Conservation (phyloP, 2,888 invertebrate genomes). For the Tortricodes alternella region DNA sequence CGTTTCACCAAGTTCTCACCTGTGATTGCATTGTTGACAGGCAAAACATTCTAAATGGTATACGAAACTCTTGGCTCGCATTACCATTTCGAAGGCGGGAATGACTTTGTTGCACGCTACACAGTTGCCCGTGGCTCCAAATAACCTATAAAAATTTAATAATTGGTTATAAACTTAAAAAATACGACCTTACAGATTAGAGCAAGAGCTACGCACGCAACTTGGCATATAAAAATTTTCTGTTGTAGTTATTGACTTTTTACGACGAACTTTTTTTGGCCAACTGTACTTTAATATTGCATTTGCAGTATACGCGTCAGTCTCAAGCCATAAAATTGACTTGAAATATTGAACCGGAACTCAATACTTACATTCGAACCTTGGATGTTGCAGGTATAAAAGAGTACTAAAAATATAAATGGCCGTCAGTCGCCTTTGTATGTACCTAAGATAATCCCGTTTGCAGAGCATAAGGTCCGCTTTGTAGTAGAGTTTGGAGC, state of each 20-base stretch:
- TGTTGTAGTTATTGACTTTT: conserved; percentile 21
- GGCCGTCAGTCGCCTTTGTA: too few relatives aligned
- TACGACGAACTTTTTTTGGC: too few relatives aligned
- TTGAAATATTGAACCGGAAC: too few relatives aligned
- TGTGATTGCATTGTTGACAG: conserved; percentile 97
- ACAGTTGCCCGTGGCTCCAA: conserved; percentile 94
- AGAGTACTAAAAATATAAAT: too few relatives aligned
- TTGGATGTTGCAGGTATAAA: too few relatives aligned
- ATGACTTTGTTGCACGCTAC: conserved; percentile 96
- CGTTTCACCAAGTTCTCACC: conserved; percentile 78
- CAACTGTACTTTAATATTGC: too few relatives aligned
- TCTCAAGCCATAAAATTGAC: too few relatives aligned
- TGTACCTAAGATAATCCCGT: conserved; percentile 94
- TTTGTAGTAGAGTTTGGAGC: conserved; percentile 94
- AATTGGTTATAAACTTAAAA: conserved; percentile 46
- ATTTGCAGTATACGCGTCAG: too few relatives aligned
- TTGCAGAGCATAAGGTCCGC: conserved; percentile 95
- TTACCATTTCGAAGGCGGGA: conserved; percentile 97
- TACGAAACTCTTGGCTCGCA: conserved; percentile 95
- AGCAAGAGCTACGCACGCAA: conserved; percentile 51
- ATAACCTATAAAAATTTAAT: conserved; percentile 85
- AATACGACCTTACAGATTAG: conserved; percentile 53
- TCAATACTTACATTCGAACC: too few relatives aligned
- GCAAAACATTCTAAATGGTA: conserved; percentile 97
- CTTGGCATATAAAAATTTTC: not conserved